phyloP scores from a whole-genome alignment of 2,888 invertebrate genomes.

The Drosophila mayaguana region DNA sequence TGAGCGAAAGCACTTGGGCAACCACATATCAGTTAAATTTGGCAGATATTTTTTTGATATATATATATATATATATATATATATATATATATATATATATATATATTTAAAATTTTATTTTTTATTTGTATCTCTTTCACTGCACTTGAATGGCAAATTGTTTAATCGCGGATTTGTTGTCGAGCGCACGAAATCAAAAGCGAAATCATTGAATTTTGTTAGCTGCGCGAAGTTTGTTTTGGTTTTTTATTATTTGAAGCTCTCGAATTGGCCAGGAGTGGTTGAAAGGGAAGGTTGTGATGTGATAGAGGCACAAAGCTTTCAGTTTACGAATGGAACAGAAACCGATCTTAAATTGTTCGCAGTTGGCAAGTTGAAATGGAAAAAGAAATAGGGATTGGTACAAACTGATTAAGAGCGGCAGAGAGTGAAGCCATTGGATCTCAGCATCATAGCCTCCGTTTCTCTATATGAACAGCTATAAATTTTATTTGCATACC shows the following conservation, averaged over 20 bases:
- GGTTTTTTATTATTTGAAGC: background rate
- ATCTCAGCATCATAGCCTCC: background rate
- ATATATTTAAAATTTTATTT: too few relatives aligned
- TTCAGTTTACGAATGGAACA: background rate
- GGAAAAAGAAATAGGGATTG: too few relatives aligned
- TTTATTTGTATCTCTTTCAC: background rate
- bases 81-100: too few relatives aligned
- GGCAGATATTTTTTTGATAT: slow-evolving; percentile 6
- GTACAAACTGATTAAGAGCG: too few relatives aligned
- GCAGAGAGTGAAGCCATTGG: too few relatives aligned
- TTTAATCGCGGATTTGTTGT: slow-evolving; percentile 22
- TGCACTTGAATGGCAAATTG: slow-evolving; percentile 15
- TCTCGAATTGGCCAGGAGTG: too few relatives aligned
- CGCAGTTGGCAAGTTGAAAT: too few relatives aligned
- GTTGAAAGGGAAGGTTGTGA: background rate
- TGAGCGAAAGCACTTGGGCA: background rate
- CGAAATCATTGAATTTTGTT: slow-evolving; percentile 25
- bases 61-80: too few relatives aligned
- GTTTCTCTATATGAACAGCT: background rate
- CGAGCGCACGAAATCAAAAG: slow-evolving; percentile 16
- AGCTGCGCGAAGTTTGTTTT: background rate
- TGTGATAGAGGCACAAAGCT: background rate
- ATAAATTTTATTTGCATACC: background rate
- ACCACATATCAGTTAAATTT: slow-evolving; percentile 2
- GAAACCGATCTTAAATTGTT: too few relatives aligned